Evolutionary conservation across 2,888 invertebrate species (phyloP), one percentile per base, ranked within the genome.

Genomic region (Trichopria drosophilae): DNA sequence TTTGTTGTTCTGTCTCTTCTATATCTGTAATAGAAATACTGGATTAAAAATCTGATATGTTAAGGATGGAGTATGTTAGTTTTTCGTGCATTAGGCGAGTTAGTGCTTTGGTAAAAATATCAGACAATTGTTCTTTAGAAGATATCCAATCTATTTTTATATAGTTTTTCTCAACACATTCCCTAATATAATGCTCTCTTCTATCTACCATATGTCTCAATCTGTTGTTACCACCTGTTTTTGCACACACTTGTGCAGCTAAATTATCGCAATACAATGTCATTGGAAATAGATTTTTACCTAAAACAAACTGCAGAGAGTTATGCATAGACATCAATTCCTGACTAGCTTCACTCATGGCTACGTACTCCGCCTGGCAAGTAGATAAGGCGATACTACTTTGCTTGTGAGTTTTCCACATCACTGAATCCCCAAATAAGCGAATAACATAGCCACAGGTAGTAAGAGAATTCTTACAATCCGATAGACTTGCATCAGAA

Each of bases 151-250:
- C n/a, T n/a, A n/a, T n/a, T n/a, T n/a, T n/a, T n/a, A n/a, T n/a
- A n/a, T n/a, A n/a, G n/a, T n/a, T n/a, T n/a, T n/a, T n/a, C n/a
- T n/a, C n/a, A n/a, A n/a, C n/a, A n/a, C n/a, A n/a, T n/a, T n/a
- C n/a, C n/a, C n/a, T n/a, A n/a, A n/a, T n/a, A 35, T 35, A 35
- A n/a, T 35, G 35, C 22, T 35, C 35, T 18, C 35, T 35, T 4
- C 9, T 18, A 10, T 18, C 20, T 12, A 35, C 19, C n/a, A 35
- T 35, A 13, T 35, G 20, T 9, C 20, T 35, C 19, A 20, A 18
- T 18, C 22, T 35, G 13, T 4, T 35, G 1, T 18, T 35, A 4
- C 18, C 19, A 9, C 20, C 19, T 6, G 19, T 35, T 7, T 35
- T 9, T 10, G 20, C 35, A n/a, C n/a, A n/a, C n/a, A n/a, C n/a